Conservation (phyloP, 2,888 invertebrate species). For the Nebria salina region DNA sequence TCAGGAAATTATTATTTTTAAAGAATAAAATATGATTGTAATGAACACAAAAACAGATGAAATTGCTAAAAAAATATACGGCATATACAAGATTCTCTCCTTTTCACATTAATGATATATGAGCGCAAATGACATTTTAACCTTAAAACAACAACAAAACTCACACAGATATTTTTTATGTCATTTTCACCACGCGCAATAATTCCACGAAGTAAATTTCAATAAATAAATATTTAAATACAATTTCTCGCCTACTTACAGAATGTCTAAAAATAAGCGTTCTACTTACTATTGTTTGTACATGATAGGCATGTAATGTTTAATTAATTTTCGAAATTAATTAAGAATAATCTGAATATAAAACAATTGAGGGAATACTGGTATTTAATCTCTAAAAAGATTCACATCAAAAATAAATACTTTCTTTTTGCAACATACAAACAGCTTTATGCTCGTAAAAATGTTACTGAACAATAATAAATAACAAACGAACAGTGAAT, state of each 20-base stretch:
- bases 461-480: neutral
- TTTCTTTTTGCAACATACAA: neutral
- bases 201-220: neutral
- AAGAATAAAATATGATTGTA: neutral
- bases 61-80: neutral
- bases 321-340: neutral
- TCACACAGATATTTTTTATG: neutral
- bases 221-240: neutral
- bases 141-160: neutral
- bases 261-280: neutral
- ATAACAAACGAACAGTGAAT: neutral
- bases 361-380: neutral
- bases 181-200: neutral
- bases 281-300: neutral
- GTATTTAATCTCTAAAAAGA: neutral
- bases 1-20: neutral
- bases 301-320: neutral
- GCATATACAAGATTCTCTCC: neutral
- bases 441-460: neutral
- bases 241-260: neutral
- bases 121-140: neutral
- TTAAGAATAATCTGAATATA: neutral
- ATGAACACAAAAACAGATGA: neutral
- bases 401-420: conserved; percentile 1
- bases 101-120: neutral